Conservation (phyloP, 2,113 vertebrate species). For the Thamnaconus septentrionalis region DNA sequence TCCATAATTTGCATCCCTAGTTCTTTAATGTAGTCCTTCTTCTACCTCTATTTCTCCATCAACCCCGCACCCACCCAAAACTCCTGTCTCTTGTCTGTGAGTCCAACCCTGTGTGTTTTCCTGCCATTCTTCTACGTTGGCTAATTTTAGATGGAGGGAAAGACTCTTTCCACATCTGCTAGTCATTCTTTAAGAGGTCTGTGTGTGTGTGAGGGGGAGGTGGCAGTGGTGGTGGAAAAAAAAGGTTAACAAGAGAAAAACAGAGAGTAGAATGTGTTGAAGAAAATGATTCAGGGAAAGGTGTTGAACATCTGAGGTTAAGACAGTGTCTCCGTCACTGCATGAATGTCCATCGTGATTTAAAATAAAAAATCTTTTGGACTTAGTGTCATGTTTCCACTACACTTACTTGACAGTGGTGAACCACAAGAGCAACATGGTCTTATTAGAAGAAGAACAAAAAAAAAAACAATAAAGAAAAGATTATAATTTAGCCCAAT, state of each 20-base stretch:
- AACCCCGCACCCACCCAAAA: not conserved
- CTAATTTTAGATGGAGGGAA: constrained; percentile 73
- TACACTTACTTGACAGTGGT: constrained; percentile 40
- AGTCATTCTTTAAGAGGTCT: constrained; percentile 51
- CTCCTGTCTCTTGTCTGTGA: constrained; percentile 16
- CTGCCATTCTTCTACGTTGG: constrained; percentile 70
- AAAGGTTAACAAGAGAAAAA: constrained; percentile 41
- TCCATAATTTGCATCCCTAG: too few relatives aligned
- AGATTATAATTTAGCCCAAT: constrained; percentile 42
- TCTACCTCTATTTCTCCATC: constrained; percentile 34
- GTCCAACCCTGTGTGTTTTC: constrained; percentile 59
- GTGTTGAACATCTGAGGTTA: constrained; percentile 23
- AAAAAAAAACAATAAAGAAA: constrained; percentile 26
- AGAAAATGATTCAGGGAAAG: constrained; percentile 26
- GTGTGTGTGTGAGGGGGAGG: constrained; percentile 21
- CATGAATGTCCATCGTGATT: constrained; percentile 26
- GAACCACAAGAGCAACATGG: constrained; percentile 48
- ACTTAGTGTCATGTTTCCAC: constrained; percentile 13
- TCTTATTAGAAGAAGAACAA: constrained; percentile 28
- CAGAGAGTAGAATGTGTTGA: constrained; percentile 4
- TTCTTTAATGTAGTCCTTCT: too few relatives aligned
- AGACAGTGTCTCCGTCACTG: constrained; percentile 10
- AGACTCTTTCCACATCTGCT: constrained; percentile 63
- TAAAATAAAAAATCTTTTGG: constrained; percentile 31
- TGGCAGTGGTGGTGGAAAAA: constrained; percentile 4